These are phyloP conservation scores for Agrochola litura DNA, from an alignment of 2,888 invertebrate species.

Conservation along the genomic window DNA sequence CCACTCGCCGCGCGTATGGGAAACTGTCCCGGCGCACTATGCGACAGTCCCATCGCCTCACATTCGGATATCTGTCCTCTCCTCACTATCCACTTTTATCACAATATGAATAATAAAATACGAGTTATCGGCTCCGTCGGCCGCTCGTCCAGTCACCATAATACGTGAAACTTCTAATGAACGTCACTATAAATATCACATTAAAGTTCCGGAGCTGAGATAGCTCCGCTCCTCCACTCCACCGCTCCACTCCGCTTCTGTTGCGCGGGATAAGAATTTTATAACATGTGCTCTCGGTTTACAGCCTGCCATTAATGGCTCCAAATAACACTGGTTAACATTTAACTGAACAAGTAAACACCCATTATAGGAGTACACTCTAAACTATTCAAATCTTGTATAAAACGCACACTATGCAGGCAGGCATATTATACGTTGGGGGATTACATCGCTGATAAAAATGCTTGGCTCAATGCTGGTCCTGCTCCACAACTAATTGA, in stretches of 20 bases:
- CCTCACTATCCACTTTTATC: slow-evolving; percentile 63
- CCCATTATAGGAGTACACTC: slow-evolving; percentile 32
- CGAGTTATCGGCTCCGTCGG: slow-evolving; percentile 65
- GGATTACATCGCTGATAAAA: too few relatives aligned
- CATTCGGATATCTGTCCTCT: slow-evolving; percentile 69
- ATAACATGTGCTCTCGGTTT: slow-evolving; percentile 60
- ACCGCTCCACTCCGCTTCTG: slow-evolving; percentile 23
- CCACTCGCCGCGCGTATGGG: slow-evolving; percentile 81
- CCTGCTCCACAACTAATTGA: too few relatives aligned
- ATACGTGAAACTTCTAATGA: slow-evolving; percentile 64
- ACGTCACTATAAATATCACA: slow-evolving; percentile 62
- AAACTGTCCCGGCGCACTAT: slow-evolving; percentile 71
- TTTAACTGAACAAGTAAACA: slow-evolving; percentile 55
- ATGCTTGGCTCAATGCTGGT: too few relatives aligned
- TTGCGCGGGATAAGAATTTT: slow-evolving; percentile 55
- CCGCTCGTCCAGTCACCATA: slow-evolving; percentile 35
- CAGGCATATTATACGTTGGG: too few relatives aligned
- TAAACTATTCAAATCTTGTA: too few relatives aligned
- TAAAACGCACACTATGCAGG: too few relatives aligned
- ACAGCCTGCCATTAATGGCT: slow-evolving; percentile 60
- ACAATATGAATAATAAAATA: slow-evolving; percentile 75
- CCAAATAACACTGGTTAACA: slow-evolving; percentile 62
- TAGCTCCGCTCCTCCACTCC: slow-evolving; percentile 22
- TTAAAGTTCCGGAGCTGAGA: slow-evolving; percentile 49
- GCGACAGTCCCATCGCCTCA: slow-evolving; percentile 70